phyloP scores from a whole-genome alignment of 2,888 invertebrate species.

The Siphlonurus alternatus region DNA sequence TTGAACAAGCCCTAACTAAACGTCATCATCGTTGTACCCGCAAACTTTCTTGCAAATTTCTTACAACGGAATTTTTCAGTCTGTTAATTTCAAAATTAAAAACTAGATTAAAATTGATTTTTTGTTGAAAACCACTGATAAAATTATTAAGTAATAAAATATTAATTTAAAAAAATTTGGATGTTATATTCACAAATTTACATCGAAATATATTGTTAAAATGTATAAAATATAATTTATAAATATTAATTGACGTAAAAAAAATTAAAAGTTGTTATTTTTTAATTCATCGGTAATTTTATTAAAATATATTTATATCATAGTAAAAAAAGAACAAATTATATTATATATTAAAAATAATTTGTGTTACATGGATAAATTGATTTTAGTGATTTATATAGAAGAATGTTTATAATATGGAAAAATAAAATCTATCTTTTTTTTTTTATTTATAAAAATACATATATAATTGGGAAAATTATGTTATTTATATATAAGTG shows the following conservation, averaged over 20 bases:
- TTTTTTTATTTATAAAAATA: background rate
- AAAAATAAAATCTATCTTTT: background rate
- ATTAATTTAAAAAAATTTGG: background rate
- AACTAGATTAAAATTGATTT: too few species aligned
- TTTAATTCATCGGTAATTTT: background rate
- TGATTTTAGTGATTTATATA: too few species aligned
- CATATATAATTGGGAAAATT: background rate
- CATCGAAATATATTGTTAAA: background rate
- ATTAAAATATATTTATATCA: background rate
- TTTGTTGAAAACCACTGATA: too few species aligned
- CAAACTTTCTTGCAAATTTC: too few species aligned
- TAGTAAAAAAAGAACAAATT: background rate
- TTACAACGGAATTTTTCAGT: too few species aligned
- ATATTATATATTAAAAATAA: background rate
- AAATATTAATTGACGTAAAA: constrained; percentile 1
- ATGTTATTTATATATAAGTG: too few species aligned
- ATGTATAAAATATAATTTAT: constrained; percentile 1
- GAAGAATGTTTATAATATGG: too few species aligned
- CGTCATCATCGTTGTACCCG: too few species aligned
- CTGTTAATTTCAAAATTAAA: too few species aligned
- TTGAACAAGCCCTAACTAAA: too few species aligned
- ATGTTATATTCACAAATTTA: background rate
- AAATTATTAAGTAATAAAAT: background rate
- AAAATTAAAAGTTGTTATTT: background rate
- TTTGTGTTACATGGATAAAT: too few species aligned